phyloP scores from a whole-genome alignment of 2,113 vertebrate genomes.

The Acrocephalus arundinaceus region DNA sequence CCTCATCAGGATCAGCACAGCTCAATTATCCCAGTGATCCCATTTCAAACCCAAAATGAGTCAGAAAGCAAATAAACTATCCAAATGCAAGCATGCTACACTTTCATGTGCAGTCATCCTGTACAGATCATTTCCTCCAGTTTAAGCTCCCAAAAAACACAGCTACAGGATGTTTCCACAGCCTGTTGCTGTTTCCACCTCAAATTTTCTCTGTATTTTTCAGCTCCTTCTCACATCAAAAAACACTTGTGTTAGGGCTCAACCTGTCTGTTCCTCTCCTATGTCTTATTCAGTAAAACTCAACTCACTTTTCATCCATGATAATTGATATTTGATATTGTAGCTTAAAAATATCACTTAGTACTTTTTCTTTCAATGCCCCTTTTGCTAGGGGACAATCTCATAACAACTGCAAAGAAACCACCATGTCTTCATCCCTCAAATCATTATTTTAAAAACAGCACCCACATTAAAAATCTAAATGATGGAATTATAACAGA shows the following conservation, averaged over 20 bases:
- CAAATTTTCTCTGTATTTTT: background rate
- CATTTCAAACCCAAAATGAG: constrained; percentile 4
- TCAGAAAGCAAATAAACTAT: background rate
- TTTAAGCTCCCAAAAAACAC: background rate
- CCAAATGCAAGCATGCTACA: background rate
- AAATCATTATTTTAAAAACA: background rate
- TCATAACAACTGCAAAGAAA: background rate
- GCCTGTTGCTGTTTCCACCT: background rate
- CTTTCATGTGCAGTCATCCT: constrained; percentile 2
- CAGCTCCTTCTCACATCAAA: background rate
- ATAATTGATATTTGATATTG: background rate
- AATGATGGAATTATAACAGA: background rate
- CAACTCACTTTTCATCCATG: background rate
- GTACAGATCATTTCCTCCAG: background rate
- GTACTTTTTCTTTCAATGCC: background rate
- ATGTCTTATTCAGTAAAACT: background rate
- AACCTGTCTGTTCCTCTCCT: background rate
- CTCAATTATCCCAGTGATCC: constrained; percentile 43
- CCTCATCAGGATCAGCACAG: constrained; percentile 32
- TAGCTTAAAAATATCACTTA: background rate
- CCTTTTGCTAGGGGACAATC: background rate
- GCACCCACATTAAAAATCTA: background rate
- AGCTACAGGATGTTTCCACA: background rate
- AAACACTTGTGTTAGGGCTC: background rate
- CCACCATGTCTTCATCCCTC: background rate